Conservation (phyloP, 1,140 invertebrate genomes). For the Aphidius gifuensis region DNA sequence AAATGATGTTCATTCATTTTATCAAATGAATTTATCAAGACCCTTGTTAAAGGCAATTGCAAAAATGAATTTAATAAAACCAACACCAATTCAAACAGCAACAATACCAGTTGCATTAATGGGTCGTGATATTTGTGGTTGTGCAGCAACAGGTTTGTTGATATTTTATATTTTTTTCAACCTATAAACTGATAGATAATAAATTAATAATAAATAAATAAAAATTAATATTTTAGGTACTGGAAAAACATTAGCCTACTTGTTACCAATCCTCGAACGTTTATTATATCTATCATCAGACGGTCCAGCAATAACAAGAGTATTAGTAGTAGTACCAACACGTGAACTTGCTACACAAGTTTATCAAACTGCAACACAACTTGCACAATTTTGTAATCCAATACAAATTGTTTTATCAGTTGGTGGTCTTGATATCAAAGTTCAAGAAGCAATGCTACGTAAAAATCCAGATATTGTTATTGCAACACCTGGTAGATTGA, state of each 20-base stretch:
- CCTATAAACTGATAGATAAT: too few species aligned
- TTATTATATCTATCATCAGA: conserved; percentile 72
- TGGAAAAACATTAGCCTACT: conserved; percentile 97
- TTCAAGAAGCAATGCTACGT: conserved; percentile 77
- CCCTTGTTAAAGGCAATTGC: conserved; percentile 87
- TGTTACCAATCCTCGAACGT: conserved; percentile 94
- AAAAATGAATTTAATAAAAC: conserved; percentile 83
- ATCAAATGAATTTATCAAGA: conserved; percentile 90
- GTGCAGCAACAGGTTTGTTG: conserved; percentile 83
- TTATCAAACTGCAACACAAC: conserved; percentile 87
- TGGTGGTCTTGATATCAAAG: conserved; percentile 91
- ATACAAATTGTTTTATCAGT: conserved; percentile 81
- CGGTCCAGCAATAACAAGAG: conserved; percentile 71
- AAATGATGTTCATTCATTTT: conserved; percentile 74
- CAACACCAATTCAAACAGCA: conserved; percentile 94
- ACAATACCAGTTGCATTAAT: conserved; percentile 91
- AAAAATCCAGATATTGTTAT: conserved; percentile 95
- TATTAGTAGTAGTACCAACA: conserved; percentile 93
- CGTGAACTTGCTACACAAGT: conserved; percentile 95
- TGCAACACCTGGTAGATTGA: conserved; percentile 94
- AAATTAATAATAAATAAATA: too few species aligned
- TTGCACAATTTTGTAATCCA: conserved; percentile 78
- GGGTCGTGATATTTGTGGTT: conserved; percentile 88
- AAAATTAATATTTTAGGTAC: conserved; percentile 53
- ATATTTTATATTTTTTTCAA: too few species aligned